phyloP scores from a whole-genome alignment of 2,113 vertebrate genomes.

The Dicentrarchus labrax region DNA sequence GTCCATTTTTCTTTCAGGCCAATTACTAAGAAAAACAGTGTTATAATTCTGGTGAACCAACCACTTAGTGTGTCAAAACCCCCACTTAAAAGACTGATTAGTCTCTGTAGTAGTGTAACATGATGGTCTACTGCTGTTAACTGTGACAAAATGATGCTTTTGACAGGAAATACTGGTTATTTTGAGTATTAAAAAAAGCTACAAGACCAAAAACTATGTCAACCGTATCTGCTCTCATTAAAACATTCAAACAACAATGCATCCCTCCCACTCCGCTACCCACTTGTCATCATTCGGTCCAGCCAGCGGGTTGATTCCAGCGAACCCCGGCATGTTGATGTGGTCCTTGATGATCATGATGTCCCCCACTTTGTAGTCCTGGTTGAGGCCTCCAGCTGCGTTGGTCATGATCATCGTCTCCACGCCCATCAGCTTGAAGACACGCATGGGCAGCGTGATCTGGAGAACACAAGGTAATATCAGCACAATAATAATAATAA shows the following conservation, averaged over 20 bases:
- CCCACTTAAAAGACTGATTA: neutral
- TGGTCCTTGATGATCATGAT: conserved; percentile 96
- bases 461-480: conserved; percentile 60
- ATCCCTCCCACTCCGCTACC: neutral
- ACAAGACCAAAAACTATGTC: neutral
- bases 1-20: neutral
- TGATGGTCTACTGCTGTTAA: neutral
- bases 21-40: neutral
- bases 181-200: neutral
- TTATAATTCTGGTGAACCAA: neutral
- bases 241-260: neutral
- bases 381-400: conserved; percentile 93
- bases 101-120: neutral
- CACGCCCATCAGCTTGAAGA: conserved; percentile 92
- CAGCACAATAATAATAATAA: neutral
- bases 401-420: conserved; percentile 93
- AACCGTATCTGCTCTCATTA: neutral
- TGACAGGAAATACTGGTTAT: neutral
- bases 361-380: conserved; percentile 92
- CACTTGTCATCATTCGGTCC: conserved; percentile 93
- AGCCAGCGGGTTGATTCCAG: conserved; percentile 88
- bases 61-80: neutral
- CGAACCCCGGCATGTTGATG: conserved; percentile 92
- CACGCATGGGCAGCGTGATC: conserved; percentile 93
- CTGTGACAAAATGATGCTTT: neutral